Evolutionary conservation across 2,113 vertebrate species (phyloP).

Genomic region (Chiloscyllium plagiosum): DNA sequence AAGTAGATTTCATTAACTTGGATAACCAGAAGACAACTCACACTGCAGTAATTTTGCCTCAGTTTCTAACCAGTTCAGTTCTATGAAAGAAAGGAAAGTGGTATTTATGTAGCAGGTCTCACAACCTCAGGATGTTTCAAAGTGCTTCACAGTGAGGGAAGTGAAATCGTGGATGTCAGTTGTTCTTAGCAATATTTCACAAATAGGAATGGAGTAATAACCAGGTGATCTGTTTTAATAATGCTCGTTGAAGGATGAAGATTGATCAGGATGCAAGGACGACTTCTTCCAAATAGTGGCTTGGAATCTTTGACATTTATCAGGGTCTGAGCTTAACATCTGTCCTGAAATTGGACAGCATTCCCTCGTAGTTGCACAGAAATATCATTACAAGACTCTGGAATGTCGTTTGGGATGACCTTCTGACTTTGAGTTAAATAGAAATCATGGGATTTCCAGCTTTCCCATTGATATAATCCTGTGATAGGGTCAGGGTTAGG

Average conservation of each 20-base stretch:
- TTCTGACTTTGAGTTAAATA: neutral
- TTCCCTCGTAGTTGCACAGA: neutral
- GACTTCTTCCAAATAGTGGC: neutral
- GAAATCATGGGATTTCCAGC: neutral
- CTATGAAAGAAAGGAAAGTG: neutral
- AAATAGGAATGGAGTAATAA: neutral
- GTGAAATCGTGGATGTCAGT: neutral
- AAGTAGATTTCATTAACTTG: neutral
- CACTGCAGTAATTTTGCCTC: neutral
- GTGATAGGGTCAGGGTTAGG: too few species aligned
- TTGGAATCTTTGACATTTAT: neutral
- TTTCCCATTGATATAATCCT: neutral
- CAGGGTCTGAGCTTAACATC: too few species aligned
- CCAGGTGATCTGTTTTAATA: neutral
- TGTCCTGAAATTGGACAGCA: neutral
- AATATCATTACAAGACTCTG: neutral
- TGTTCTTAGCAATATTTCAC: neutral
- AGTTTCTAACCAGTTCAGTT: neutral
- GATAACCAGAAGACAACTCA: neutral
- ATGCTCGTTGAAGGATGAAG: neutral
- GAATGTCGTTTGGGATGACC: neutral
- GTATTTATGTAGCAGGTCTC: neutral
- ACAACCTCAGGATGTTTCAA: neutral
- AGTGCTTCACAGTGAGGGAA: neutral
- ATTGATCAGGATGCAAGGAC: too few species aligned